Evolutionary conservation across 2,113 vertebrate species (phyloP).

Genomic region (Psilopogon haemacephalus): DNA sequence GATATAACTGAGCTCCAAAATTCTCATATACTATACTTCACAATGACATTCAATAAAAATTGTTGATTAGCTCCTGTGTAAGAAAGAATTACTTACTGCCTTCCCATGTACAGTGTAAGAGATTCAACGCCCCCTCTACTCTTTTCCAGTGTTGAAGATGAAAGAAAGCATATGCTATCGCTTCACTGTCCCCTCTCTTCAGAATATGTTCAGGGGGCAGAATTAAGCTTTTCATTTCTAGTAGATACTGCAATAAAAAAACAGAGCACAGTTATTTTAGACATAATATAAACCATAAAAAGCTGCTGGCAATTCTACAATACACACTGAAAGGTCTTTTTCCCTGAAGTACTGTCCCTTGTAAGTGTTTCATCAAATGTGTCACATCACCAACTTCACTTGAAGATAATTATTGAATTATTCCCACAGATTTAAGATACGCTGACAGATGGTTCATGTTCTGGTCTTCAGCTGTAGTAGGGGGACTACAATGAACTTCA

Average conservation of each 20-base stretch:
- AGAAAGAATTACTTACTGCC: constrained; percentile 91
- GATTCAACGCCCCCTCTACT: constrained; percentile 97
- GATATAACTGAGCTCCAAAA: background rate
- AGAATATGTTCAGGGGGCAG: constrained; percentile 97
- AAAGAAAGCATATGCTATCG: constrained; percentile 97
- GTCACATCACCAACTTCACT: constrained; percentile 17
- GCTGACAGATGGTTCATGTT: constrained; percentile 31
- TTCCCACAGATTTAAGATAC: constrained; percentile 5
- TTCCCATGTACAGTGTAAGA: constrained; percentile 99
- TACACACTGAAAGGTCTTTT: background rate
- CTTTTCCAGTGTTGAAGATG: constrained; percentile 98
- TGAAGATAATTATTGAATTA: constrained; percentile 37
- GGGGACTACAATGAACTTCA: constrained; percentile 1
- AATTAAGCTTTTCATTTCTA: constrained; percentile 99
- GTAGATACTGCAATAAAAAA: constrained; percentile 87
- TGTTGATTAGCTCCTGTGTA: constrained; percentile 27
- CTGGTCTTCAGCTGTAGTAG: background rate
- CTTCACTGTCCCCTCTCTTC: constrained; percentile 98
- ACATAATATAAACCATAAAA: constrained; percentile 13
- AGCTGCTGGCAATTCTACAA: constrained; percentile 28
- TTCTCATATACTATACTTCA: background rate
- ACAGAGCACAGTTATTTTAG: constrained; percentile 37
- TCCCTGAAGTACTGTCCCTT: constrained; percentile 33
- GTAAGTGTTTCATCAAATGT: constrained; percentile 39
- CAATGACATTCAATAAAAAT: background rate